Evolutionary conservation across 2,113 vertebrate species (phyloP).

Genomic region (Albula glossodonta): DNA sequence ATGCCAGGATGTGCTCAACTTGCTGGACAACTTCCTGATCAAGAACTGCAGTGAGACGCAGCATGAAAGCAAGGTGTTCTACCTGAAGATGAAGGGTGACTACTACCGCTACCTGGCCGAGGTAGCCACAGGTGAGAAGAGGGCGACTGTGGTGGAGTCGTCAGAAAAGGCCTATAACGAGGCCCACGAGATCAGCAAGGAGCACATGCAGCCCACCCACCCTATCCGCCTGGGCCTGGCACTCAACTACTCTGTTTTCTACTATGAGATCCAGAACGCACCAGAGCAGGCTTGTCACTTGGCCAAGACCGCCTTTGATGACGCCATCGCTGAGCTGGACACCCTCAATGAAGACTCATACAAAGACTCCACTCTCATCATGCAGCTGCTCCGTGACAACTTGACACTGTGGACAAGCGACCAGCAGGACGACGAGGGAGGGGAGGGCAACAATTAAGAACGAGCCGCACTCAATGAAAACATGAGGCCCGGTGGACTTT

Average conservation of each 20-base stretch:
- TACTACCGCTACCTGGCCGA: conserved; percentile 98
- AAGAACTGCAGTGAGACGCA: conserved; percentile 98
- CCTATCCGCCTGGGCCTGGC: conserved; percentile 95
- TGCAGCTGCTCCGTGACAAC: conserved; percentile 99
- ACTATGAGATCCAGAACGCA: conserved; percentile 99
- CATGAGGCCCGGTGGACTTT: conserved; percentile 79
- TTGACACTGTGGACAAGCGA: conserved; percentile 99
- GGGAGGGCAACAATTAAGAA: conserved; percentile 96
- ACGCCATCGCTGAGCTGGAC: conserved; percentile 99
- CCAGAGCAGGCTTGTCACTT: conserved; percentile 98
- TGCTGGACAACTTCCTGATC: conserved; percentile 97
- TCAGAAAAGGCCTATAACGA: conserved; percentile 98
- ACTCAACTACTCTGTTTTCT: conserved; percentile 99
- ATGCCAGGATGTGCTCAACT: conserved; percentile 95
- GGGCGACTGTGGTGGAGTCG: conserved; percentile 91
- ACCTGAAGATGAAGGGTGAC: conserved; percentile 99
- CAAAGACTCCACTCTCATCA: conserved; percentile 99
- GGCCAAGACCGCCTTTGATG: conserved; percentile 98
- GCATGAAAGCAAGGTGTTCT: conserved; percentile 99
- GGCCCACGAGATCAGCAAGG: conserved; percentile 98
- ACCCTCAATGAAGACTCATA: conserved; percentile 99
- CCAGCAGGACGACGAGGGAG: conserved; percentile 97
- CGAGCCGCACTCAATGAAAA: conserved; percentile 41
- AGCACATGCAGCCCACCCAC: conserved; percentile 99
- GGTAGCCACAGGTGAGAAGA: conserved; percentile 95